A percentile compares a stretch with the other conserved stretches of the same genome.
Evolutionary conservation across 2,113 vertebrate species (phyloP).

Genomic region (Numenius arquata): DNA sequence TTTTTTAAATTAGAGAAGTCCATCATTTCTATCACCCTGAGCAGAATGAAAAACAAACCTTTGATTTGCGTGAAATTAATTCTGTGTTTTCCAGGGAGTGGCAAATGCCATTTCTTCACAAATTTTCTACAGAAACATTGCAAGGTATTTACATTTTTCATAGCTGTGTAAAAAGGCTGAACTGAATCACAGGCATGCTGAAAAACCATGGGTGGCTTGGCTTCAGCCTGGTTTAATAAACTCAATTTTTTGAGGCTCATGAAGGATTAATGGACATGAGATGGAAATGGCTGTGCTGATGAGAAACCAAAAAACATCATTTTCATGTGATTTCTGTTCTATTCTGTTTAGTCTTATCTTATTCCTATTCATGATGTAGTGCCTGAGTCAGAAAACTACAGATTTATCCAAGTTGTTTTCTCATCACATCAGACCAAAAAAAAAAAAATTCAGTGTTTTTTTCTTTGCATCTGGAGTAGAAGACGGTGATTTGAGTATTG

Average conservation of each 20-base stretch:
- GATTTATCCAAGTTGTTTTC: background rate
- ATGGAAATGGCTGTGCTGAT: background rate
- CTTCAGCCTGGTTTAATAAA: slow-evolving; percentile 9
- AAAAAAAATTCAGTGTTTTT: background rate
- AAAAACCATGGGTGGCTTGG: background rate
- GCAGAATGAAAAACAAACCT: background rate
- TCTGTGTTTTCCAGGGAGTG: background rate
- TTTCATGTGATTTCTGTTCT: background rate
- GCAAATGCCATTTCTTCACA: background rate
- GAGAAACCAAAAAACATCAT: background rate
- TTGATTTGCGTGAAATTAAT: background rate
- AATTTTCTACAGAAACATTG: background rate
- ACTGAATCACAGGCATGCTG: background rate
- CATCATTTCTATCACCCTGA: background rate
- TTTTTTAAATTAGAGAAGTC: background rate
- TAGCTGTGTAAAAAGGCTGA: background rate
- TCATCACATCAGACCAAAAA: background rate
- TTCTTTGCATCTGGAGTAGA: background rate
- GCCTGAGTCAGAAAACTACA: background rate
- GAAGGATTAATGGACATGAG: background rate
- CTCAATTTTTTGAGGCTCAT: background rate
- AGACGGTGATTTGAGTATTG: fast-evolving
- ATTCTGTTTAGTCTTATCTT: background rate
- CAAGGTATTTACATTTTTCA: background rate
- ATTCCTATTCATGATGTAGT: background rate